phyloP scores from a whole-genome alignment of 1,140 invertebrate genomes.

The Drosophila pachea region DNA sequence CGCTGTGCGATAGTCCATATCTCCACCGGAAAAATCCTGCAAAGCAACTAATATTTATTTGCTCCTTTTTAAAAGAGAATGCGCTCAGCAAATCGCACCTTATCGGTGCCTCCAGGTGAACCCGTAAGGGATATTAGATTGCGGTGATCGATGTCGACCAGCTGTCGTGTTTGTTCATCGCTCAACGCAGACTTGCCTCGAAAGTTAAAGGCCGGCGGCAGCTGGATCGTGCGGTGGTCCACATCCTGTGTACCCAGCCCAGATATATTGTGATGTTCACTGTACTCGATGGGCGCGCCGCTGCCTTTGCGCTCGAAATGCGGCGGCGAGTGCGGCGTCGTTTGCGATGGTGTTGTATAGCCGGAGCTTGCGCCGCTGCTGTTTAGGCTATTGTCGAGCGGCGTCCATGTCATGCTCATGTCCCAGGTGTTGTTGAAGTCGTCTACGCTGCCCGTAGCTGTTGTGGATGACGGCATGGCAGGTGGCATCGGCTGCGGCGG shows the following conservation, averaged over 20 bases:
- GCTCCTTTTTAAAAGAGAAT: neutral
- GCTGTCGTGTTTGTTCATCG: constrained; percentile 74
- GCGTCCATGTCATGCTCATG: constrained; percentile 75
- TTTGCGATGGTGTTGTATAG: constrained; percentile 45
- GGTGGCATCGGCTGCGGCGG: constrained; percentile 82
- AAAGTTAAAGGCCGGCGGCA: constrained; percentile 66
- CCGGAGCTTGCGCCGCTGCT: constrained; percentile 61
- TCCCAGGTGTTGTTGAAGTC: constrained; percentile 75
- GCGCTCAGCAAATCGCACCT: constrained; percentile 26
- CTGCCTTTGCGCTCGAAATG: constrained; percentile 82
- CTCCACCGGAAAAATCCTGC: constrained; percentile 56
- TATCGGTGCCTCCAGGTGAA: constrained; percentile 81
- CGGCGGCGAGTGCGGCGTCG: constrained; percentile 84
- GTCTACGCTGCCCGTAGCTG: constrained; percentile 25
- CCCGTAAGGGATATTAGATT: constrained; percentile 91
- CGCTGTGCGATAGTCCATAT: constrained; percentile 67
- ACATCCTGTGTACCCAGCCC: constrained; percentile 81
- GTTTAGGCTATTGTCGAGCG: constrained; percentile 62
- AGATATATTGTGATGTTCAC: constrained; percentile 56
- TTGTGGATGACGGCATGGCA: constrained; percentile 78
- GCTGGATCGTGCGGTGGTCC: constrained; percentile 80
- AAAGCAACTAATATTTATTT: neutral
- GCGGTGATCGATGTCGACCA: constrained; percentile 87
- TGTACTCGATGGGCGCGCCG: constrained; percentile 81
- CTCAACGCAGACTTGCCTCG: constrained; percentile 61